A percentile compares a stretch with the other conserved stretches of the same genome.
Conservation (phyloP, 2,113 vertebrate genomes). For the Cervus canadensis region DNA sequence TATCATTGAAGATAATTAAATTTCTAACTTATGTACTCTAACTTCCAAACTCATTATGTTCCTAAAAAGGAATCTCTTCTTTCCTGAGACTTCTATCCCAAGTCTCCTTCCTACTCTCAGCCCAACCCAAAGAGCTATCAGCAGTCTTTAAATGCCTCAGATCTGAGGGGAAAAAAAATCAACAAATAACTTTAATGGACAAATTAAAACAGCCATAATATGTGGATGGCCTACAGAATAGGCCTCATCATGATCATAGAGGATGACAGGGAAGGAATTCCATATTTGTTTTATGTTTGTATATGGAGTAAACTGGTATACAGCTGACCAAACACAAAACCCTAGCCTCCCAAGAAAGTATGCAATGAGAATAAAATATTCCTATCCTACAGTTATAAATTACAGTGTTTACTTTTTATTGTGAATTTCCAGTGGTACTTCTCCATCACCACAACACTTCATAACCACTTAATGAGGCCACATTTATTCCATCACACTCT, state of each 20-base stretch:
- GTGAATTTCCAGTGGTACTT: background rate
- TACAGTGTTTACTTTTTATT: background rate
- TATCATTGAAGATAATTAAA: background rate
- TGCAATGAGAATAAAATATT: background rate
- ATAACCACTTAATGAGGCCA: background rate
- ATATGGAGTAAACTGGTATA: background rate
- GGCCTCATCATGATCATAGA: background rate
- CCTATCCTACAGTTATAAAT: background rate
- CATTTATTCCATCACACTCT: background rate
- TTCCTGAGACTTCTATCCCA: background rate
- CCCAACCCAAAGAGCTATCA: background rate
- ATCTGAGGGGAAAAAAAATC: background rate
- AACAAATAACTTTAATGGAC: background rate
- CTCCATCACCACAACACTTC: background rate
- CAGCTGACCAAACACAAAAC: background rate
- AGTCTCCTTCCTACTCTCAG: background rate
- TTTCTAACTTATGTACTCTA: background rate
- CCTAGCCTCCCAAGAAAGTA: background rate
- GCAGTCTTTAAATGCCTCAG: background rate
- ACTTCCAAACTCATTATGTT: background rate
- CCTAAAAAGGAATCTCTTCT: background rate
- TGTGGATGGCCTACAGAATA: background rate
- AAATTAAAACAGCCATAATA: background rate
- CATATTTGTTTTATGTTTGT: background rate
- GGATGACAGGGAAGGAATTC: background rate